Base-by-base conservation (phyloP, 2,888 invertebrate genomes). In the Cotesia congregata region DNA sequence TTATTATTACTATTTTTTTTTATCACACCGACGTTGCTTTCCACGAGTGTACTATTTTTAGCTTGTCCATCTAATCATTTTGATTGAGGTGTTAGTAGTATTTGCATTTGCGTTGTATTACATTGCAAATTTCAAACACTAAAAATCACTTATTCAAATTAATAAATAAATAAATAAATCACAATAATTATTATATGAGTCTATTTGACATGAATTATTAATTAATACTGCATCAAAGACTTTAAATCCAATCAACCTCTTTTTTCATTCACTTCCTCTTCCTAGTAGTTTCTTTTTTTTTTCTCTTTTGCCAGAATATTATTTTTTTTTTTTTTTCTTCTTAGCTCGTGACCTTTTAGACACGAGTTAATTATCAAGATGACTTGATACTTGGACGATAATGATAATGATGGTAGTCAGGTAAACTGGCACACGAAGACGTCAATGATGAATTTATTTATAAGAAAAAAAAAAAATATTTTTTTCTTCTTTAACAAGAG, bases 31-130 rank as follows among this genome's bases (percentile, higher is more conserved):
- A 65, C 30, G 65, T 30, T 12, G 65, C 30, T 65, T 30, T 30
- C 30, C 20, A 65, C 30, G 20, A 65, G 20, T 38, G 30, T 30
- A 20, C 65, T 65, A 65, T 65, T 65, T 65, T 65, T 65, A 65
- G 65, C 38, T 12, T 65, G 5, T 6, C 30, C 65, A 38, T 30
- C 38, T 65, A 65, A 65, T 65, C 38, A 65, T 65, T 64, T 64
- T 30, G 64, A n/a, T 73, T 50, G 12, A 50, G 50, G 50, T 50
- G 50, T 50, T 50, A 50, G 50, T 12, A 12, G 50, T 12, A 12
- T 50, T 50, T 50, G 50, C 50, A 50, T 30, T 30, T 30, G 30
- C 30, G 30, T 30, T 30, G 30, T 30, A 30, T 30, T 30, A 30
- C 30, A 30, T 50, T 50, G 50, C 12, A 50, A 7, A 50, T 50